A percentile compares a stretch with the other conserved stretches of the same genome.
These are phyloP conservation scores for Xenops minutus DNA, from an alignment of 2,797 vertebrate species.

Conservation along the genomic window DNA sequence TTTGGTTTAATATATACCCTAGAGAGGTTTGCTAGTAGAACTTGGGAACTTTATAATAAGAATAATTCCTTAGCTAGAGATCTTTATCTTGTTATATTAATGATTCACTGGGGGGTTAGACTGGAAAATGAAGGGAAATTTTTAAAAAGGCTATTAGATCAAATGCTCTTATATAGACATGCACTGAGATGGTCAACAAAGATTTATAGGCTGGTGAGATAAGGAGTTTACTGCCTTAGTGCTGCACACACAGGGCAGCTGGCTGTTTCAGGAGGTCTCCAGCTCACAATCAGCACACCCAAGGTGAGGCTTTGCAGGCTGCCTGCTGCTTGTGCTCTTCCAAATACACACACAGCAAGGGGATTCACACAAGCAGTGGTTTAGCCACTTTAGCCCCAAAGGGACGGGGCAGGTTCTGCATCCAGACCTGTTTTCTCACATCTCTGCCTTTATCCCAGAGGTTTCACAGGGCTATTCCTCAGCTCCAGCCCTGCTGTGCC, in stretches of 20 bases:
- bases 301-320: background rate
- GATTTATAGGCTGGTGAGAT: conserved; percentile 23
- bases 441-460: background rate
- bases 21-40: conserved; percentile 46
- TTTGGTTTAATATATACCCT: conserved; percentile 63
- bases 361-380: background rate
- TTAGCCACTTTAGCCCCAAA: background rate
- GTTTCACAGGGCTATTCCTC: background rate
- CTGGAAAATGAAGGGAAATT: conserved; percentile 50
- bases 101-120: conserved; percentile 48
- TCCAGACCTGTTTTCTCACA: background rate
- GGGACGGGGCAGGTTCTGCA: background rate
- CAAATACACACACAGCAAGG: background rate
- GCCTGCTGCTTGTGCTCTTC: background rate
- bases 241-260: background rate
- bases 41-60: conserved; percentile 59
- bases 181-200: conserved; percentile 55
- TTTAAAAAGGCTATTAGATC: conserved; percentile 39
- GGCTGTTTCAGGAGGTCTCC: background rate
- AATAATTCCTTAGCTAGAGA: conserved; percentile 63
- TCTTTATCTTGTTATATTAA: conserved; percentile 66
- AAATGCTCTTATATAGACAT: conserved; percentile 31
- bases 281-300: background rate
- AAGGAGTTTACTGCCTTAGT: conserved; percentile 1
- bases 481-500: background rate